These are phyloP conservation scores for Numenius arquata DNA, from an alignment of 2,113 vertebrate genomes.

Conservation along the genomic window DNA sequence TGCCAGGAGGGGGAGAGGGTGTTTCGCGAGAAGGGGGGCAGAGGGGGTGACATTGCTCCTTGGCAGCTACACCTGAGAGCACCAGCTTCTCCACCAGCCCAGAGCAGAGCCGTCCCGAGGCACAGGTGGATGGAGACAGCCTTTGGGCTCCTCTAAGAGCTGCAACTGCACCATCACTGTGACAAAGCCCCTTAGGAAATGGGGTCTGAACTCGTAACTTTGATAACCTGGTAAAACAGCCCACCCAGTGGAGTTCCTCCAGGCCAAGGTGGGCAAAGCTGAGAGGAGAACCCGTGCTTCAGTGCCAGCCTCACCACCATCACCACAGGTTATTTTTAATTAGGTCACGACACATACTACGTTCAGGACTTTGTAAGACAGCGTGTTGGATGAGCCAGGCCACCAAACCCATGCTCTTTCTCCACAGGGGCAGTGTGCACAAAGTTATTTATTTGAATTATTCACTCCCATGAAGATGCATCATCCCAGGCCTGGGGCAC, in stretches of 20 bases:
- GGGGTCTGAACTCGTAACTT: not conserved
- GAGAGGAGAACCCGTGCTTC: not conserved
- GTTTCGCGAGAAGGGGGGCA: not conserved
- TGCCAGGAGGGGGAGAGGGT: not conserved
- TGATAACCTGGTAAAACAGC: too few species aligned
- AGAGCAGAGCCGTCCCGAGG: not conserved
- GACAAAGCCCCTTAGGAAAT: rapidly evolving
- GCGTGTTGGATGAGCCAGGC: not conserved
- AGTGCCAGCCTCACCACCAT: not conserved
- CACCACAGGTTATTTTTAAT: not conserved
- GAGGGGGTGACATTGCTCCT: rapidly evolving
- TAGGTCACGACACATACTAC: rapidly evolving
- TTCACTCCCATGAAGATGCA: not conserved
- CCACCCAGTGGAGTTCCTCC: not conserved
- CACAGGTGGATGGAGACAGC: not conserved
- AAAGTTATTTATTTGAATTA: not conserved
- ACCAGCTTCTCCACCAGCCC: not conserved
- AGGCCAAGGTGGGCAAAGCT: not conserved
- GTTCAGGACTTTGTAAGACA: not conserved
- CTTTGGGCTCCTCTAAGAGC: too few species aligned
- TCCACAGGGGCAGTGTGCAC: too few species aligned
- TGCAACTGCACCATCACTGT: not conserved
- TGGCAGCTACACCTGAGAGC: not conserved
- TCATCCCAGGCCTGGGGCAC: not conserved
- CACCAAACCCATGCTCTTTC: not conserved